These are phyloP conservation scores for Drosophila nikananu DNA, from an alignment of 1,140 invertebrate genomes.

Conservation along the genomic window DNA sequence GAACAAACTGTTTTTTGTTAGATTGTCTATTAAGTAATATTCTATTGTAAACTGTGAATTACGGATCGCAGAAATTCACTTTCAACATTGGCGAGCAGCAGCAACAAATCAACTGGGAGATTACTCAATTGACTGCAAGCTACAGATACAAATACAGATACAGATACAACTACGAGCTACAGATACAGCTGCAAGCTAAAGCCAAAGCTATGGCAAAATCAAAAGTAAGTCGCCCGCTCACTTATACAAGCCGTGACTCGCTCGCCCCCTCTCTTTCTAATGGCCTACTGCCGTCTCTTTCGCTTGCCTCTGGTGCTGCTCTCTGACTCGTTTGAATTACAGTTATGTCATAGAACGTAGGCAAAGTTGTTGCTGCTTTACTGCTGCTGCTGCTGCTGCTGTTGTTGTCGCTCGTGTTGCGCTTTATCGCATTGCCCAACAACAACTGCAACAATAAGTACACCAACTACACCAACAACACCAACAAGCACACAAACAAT, in stretches of 20 bases:
- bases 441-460: constrained; percentile 24
- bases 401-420: constrained; percentile 59
- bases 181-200: constrained; percentile 16
- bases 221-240: constrained; percentile 75
- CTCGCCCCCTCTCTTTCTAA: constrained; percentile 23
- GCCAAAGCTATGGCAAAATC: constrained; percentile 47
- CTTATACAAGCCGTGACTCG: constrained; percentile 39
- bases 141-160: neutral
- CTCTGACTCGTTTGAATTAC: constrained; percentile 77
- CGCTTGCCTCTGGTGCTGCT: constrained; percentile 49
- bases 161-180: neutral
- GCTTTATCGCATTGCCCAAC: constrained; percentile 62
- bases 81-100: constrained; percentile 73
- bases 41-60: constrained; percentile 78
- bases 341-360: constrained; percentile 83
- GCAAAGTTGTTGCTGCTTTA: constrained; percentile 47
- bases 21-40: constrained; percentile 79
- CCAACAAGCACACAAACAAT: constrained; percentile 14
- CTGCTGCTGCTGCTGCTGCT: constrained; percentile 33
- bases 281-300: constrained; percentile 38
- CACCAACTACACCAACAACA: constrained; percentile 27
- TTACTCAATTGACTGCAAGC: constrained; percentile 72
- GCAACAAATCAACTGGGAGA: constrained; percentile 57
- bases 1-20: constrained; percentile 24
- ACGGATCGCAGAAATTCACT: constrained; percentile 74